Base-by-base conservation (phyloP, 2,888 invertebrate genomes). In the Agrotis puta region DNA sequence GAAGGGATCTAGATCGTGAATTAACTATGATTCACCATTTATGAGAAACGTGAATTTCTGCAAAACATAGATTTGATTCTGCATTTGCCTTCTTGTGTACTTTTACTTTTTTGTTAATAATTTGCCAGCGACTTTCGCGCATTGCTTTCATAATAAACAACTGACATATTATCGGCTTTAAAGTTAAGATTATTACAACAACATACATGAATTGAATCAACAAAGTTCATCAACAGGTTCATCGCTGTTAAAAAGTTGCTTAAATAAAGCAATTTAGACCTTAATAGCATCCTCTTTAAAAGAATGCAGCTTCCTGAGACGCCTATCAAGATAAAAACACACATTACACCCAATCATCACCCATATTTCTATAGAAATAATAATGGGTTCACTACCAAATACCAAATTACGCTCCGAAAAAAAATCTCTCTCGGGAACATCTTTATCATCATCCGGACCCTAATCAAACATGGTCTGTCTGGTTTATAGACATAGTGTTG, bases 381-480 rank as follows among this genome's bases (percentile, higher is more conserved):
- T 77, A 73, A 74, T 59, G 58, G 71, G 64, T 58, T 74, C 11
- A 39, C 39, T 39, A 39, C 39, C 39, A 39, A 70, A 54, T 50
- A 64, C 45, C 63, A 75, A 75, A 85, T 75, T n/a, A 56, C 45
- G 16, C 33, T 39, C 24, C 14, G 48, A 45, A 77, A 82, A 85
- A 81, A 85, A 85, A 85, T 76, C 75, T 87, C 88, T 84, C 88
- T 69, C 63, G 89, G 79, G 79, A 84, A 85, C 81, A 70, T 82
- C 85, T 83, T 81, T 88, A 88, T 83, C 81, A 85, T 73, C 82
- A 85, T 86, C 87, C 82, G 85, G 84, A 85, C 89, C 90, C 88
- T 91, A 90, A 92, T 92, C 92, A 92, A 92, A 93, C 90, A 92
- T 83, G 85, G 86, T 86, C 85, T 88, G 88, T 87, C 87, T 90